phyloP scores from a whole-genome alignment of 2,888 invertebrate species.

The Euphydryas editha region DNA sequence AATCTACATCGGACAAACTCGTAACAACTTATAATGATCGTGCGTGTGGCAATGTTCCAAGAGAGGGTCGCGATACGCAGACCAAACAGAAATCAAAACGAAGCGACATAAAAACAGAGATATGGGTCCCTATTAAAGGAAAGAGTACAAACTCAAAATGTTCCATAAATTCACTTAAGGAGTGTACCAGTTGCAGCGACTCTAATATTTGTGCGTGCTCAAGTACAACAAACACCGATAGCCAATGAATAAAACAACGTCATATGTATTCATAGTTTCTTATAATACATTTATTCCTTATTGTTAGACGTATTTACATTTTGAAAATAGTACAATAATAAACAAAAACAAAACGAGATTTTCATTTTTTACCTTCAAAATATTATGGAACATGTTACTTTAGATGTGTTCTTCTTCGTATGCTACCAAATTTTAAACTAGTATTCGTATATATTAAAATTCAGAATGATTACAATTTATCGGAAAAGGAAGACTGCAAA shows the following conservation, averaged over 20 bases:
- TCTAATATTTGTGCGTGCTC: constrained; percentile 21
- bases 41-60: constrained; percentile 42
- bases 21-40: constrained; percentile 54
- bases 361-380: constrained; percentile 56
- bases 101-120: constrained; percentile 20
- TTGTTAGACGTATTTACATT: constrained; percentile 76
- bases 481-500: constrained; percentile 65
- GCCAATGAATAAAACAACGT: constrained; percentile 53
- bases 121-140: constrained; percentile 20
- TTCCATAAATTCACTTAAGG: neutral
- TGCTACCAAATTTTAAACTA: constrained; percentile 56
- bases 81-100: constrained; percentile 16
- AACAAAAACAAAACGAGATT: constrained; percentile 78
- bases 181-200: neutral
- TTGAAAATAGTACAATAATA: constrained; percentile 73
- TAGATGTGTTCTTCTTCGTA: constrained; percentile 59
- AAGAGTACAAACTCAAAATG: constrained; percentile 9
- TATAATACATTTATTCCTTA: constrained; percentile 79
- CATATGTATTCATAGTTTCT: constrained; percentile 77
- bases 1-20: constrained; percentile 50
- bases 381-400: constrained; percentile 49
- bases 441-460: constrained; percentile 51
- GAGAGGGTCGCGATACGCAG: constrained; percentile 26
- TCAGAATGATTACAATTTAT: constrained; percentile 45
- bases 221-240: constrained; percentile 32